Conservation (phyloP, 2,888 invertebrate genomes). For the Drosophila melanosoma region DNA sequence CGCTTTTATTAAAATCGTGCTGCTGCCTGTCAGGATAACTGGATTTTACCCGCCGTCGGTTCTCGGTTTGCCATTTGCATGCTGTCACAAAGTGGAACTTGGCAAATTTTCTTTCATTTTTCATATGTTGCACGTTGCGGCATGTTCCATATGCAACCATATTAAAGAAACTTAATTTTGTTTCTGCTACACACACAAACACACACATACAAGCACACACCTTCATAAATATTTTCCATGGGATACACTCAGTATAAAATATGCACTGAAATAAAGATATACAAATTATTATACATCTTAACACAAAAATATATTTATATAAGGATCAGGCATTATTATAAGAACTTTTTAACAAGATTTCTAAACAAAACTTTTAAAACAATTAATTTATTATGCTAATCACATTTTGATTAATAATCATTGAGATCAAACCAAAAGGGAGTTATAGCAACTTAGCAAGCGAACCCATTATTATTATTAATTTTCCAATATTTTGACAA, state of each 20-base stretch:
- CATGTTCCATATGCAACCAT: slow-evolving; percentile 43
- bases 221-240: neutral
- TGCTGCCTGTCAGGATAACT: slow-evolving; percentile 52
- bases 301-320: neutral
- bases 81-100: slow-evolving; percentile 42
- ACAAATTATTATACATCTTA: neutral
- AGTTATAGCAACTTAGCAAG: too few relatives aligned
- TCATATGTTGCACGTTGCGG: slow-evolving; percentile 56
- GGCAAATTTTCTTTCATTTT: slow-evolving; percentile 68
- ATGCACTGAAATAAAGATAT: neutral
- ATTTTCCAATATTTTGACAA: too few relatives aligned
- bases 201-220: neutral
- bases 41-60: slow-evolving; percentile 42
- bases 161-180: slow-evolving; percentile 61
- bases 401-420: neutral
- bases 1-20: slow-evolving; percentile 77
- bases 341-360: too few relatives aligned
- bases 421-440: too few relatives aligned
- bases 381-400: neutral
- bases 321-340: too few relatives aligned
- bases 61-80: slow-evolving; percentile 38
- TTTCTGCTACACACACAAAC: slow-evolving; percentile 4
- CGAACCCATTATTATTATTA: too few relatives aligned
- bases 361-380: too few relatives aligned
- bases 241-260: neutral